phyloP scores from a whole-genome alignment of 2,888 invertebrate species.

The Nebria brevicollis region DNA sequence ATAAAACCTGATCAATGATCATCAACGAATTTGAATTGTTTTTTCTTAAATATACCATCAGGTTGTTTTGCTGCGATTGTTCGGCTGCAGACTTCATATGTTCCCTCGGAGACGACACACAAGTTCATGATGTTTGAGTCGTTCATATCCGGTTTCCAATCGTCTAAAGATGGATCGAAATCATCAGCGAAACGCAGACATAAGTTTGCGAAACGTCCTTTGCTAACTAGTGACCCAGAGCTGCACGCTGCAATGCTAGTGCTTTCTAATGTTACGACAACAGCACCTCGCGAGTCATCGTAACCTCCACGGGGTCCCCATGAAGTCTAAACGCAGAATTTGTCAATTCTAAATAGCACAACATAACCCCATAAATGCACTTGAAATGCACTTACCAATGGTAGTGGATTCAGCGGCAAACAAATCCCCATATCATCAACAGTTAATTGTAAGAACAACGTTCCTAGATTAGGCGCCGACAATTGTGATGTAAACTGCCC shows the following conservation, averaged over 20 bases:
- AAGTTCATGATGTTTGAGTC: conserved; percentile 86
- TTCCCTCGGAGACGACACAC: conserved; percentile 98
- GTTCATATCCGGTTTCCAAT: conserved; percentile 93
- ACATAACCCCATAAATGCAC: conserved; percentile 18
- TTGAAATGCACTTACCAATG: conserved; percentile 65
- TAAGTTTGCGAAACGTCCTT: conserved; percentile 89
- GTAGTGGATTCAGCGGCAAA: conserved; percentile 86
- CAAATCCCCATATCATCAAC: conserved; percentile 98
- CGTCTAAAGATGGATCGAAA: conserved; percentile 95
- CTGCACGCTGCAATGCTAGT: conserved; percentile 96
- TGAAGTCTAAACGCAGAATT: conserved; percentile 59
- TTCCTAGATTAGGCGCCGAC: conserved; percentile 82
- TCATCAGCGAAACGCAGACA: conserved; percentile 97
- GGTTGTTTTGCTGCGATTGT: conserved; percentile 88
- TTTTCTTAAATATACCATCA: conserved; percentile 66
- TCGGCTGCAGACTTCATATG: conserved; percentile 95
- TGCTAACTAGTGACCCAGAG: conserved; percentile 94
- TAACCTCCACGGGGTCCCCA: conserved; percentile 75
- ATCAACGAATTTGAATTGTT: conserved; percentile 28
- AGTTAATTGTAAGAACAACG: conserved; percentile 91
- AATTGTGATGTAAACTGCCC: conserved; percentile 83
- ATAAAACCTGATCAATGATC: neutral
- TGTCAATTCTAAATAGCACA: neutral
- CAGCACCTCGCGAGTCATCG: conserved; percentile 89
- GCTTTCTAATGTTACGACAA: conserved; percentile 94